Percentiles rank a stretch among this genome's conserved stretches.
These are phyloP conservation scores for Didymodactylos carnosus DNA, from an alignment of 2,888 invertebrate species.

Conservation along the genomic window DNA sequence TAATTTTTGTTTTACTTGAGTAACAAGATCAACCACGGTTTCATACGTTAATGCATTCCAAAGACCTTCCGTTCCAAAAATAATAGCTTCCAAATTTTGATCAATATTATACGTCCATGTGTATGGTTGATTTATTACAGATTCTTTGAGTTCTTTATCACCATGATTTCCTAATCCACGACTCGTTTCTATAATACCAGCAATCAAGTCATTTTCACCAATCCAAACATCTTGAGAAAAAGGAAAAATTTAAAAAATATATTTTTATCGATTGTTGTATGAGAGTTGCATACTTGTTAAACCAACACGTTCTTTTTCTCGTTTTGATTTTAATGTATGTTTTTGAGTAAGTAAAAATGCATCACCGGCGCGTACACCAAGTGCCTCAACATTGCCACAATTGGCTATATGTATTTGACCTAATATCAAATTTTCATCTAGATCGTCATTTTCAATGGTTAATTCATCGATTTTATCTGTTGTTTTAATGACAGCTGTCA, in stretches of 20 bases:
- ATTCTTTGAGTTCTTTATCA: slow-evolving; percentile 5
- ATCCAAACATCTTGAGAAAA: not conserved
- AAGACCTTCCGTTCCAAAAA: slow-evolving; percentile 7
- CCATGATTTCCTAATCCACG: slow-evolving; percentile 12
- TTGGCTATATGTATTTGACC: slow-evolving; percentile 9
- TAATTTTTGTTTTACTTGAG: not conserved
- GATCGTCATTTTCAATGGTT: not conserved
- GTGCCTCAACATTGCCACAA: slow-evolving; percentile 12
- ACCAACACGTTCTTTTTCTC: not conserved
- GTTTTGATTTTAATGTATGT: not conserved
- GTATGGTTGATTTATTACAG: not conserved
- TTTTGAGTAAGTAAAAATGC: not conserved
- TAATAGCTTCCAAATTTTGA: not conserved
- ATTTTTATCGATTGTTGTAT: not conserved
- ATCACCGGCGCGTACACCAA: not conserved
- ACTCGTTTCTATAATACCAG: slow-evolving; percentile 1
- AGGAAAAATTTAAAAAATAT: not conserved
- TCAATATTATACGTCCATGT: slow-evolving; percentile 2
- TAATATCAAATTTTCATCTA: not conserved
- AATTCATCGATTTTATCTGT: not conserved
- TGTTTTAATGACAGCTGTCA: not conserved
- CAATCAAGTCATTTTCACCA: not conserved
- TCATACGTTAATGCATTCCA: slow-evolving; percentile 8
- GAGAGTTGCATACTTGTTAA: no score
- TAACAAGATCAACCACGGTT: slow-evolving; percentile 7